A percentile compares a stretch with the other conserved stretches of the same genome.
Conservation (phyloP, 2,888 invertebrate genomes). For the Watsonalla binaria region DNA sequence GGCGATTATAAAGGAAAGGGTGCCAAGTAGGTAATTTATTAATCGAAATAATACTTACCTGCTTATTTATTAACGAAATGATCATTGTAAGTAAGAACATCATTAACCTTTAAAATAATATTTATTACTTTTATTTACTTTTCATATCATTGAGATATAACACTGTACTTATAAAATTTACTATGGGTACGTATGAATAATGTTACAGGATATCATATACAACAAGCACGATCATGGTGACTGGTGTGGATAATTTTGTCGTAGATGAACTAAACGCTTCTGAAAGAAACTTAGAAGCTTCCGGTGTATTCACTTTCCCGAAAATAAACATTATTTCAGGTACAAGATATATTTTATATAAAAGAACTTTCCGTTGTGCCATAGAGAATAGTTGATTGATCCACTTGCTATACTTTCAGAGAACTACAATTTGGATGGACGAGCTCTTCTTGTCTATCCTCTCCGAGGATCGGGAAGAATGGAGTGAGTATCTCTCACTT, state of each 20-base stretch:
- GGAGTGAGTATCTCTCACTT: conserved; percentile 33
- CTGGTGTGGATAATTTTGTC: conserved; percentile 31
- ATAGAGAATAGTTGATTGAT: conserved; percentile 2
- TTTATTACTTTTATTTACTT: too few relatives aligned
- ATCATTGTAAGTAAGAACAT: too few relatives aligned
- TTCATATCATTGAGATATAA: too few relatives aligned
- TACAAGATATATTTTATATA: conserved; percentile 7
- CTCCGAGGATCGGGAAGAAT: conserved; percentile 38
- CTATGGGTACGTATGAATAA: conserved; percentile 4
- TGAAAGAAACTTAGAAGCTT: conserved; percentile 18
- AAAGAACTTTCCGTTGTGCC: neutral
- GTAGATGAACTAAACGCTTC: conserved; percentile 27
- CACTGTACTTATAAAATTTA: conserved; percentile 22
- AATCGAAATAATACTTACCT: too few relatives aligned
- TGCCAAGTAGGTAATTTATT: conserved; percentile 16
- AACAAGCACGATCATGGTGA: conserved; percentile 30
- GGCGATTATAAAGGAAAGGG: conserved; percentile 19
- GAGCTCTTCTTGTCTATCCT: conserved; percentile 34
- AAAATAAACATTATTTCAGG: conserved; percentile 29
- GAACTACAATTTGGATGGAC: conserved; percentile 34
- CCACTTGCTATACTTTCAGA: conserved; percentile 27
- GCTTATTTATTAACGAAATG: too few relatives aligned
- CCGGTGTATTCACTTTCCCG: conserved; percentile 25
- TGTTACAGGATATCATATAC: conserved; percentile 29
- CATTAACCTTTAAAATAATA: too few relatives aligned